A percentile compares a stretch with the other conserved stretches of the same genome.
Evolutionary conservation across 2,888 invertebrate genomes (phyloP).

Genomic region (Nemoura dubitans): DNA sequence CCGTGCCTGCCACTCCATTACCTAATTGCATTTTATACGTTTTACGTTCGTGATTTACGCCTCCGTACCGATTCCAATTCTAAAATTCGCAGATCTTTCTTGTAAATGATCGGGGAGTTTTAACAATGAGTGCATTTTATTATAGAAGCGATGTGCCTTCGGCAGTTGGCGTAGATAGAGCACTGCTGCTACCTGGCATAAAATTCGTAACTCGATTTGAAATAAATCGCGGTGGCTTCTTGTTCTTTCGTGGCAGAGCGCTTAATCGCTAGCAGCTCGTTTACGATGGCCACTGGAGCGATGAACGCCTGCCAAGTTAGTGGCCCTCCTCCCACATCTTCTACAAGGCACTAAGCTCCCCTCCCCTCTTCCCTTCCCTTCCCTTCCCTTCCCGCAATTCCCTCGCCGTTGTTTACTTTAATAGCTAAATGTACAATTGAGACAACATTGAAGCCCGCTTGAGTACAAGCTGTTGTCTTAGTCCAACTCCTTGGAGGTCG

Average conservation of each 20-base stretch:
- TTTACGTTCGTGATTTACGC: neutral
- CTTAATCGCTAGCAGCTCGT: neutral
- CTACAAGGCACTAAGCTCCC: neutral
- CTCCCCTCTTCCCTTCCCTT: too few species aligned
- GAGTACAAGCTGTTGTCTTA: neutral
- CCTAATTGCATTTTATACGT: constrained; percentile 9
- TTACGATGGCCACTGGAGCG: neutral
- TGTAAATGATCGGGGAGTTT: neutral
- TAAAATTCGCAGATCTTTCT: neutral
- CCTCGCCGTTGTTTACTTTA: neutral
- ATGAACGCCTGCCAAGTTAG: neutral
- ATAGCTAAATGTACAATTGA: constrained; percentile 12
- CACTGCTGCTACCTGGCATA: neutral
- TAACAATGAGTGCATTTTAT: neutral
- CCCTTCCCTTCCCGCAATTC: neutral
- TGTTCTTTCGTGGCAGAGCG: neutral
- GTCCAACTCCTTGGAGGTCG: neutral
- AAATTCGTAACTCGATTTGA: neutral
- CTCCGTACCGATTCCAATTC: neutral
- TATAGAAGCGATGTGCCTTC: neutral
- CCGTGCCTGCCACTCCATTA: neutral
- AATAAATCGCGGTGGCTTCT: neutral
- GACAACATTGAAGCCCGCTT: neutral
- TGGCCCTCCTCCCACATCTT: neutral
- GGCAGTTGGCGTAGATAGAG: neutral